phyloP scores from a whole-genome alignment of 2,113 vertebrate genomes.

The Hepsetus odoe region DNA sequence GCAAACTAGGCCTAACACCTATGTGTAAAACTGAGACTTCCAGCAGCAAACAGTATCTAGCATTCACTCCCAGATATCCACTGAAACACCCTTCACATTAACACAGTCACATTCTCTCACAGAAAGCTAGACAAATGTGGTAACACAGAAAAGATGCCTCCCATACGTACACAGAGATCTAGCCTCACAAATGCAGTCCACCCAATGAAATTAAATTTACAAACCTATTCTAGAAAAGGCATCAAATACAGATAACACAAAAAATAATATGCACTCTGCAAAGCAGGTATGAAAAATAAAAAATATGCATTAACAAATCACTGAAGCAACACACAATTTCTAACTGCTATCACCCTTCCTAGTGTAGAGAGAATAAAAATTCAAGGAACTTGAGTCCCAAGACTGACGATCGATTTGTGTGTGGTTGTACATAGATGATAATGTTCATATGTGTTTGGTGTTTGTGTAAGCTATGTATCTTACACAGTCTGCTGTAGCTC shows the following conservation, averaged over 20 bases:
- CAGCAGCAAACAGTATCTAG: slow-evolving; percentile 1
- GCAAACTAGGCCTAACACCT: not conserved
- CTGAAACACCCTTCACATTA: slow-evolving; percentile 27
- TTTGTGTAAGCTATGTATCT: slow-evolving; percentile 23
- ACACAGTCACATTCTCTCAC: not conserved
- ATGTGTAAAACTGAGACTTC: slow-evolving; percentile 7
- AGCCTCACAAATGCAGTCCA: slow-evolving; percentile 41
- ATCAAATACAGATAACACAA: slow-evolving; percentile 28
- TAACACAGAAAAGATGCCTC: not conserved
- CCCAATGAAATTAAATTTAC: slow-evolving; percentile 27
- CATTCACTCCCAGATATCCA: slow-evolving; percentile 7
- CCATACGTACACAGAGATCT: not conserved
- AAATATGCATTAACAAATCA: slow-evolving; percentile 18
- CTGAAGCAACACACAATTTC: slow-evolving; percentile 3
- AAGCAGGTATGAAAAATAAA: slow-evolving; percentile 21
- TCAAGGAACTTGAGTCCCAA: not conserved
- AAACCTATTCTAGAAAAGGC: slow-evolving; percentile 17
- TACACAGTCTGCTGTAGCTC: slow-evolving; percentile 92
- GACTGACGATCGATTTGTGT: slow-evolving; percentile 67
- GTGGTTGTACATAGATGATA: slow-evolving; percentile 8
- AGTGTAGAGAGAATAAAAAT: not conserved
- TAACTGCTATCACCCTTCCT: not conserved
- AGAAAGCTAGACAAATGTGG: not conserved
- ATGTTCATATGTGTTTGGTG: slow-evolving; percentile 30
- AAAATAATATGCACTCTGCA: slow-evolving; percentile 5